Evolutionary conservation across 2,113 vertebrate genomes (phyloP).

Genomic region (Melanocharis versteri): DNA sequence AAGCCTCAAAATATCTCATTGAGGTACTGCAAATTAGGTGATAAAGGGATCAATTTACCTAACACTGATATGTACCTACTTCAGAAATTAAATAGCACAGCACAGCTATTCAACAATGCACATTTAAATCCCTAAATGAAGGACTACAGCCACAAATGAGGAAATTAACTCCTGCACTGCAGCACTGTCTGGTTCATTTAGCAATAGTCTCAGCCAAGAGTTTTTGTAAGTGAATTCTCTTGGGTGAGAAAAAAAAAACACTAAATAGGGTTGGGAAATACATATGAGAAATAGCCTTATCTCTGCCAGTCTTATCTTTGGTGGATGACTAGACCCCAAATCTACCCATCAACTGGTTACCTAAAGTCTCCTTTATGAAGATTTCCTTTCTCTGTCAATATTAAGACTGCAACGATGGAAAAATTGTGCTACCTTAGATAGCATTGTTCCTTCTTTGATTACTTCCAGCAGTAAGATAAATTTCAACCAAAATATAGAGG

Average conservation of each 20-base stretch:
- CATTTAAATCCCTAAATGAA: not conserved
- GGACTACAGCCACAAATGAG: not conserved
- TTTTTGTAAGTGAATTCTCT: not conserved
- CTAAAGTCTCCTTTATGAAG: not conserved
- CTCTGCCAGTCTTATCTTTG: not conserved
- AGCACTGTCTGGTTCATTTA: not conserved
- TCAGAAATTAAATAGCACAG: constrained; percentile 23
- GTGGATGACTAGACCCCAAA: not conserved
- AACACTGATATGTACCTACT: not conserved
- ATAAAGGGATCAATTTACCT: constrained; percentile 41
- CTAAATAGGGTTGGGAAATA: not conserved
- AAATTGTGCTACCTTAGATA: not conserved
- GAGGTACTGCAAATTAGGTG: constrained; percentile 40
- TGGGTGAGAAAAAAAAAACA: not conserved
- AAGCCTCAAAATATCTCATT: constrained; percentile 5
- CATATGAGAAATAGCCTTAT: not conserved
- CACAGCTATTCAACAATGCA: not conserved
- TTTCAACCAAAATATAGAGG: not conserved
- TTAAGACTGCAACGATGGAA: not conserved
- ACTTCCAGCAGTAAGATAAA: not conserved
- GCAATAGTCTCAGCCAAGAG: not conserved
- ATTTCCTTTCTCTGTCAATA: not conserved
- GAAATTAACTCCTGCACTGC: not conserved
- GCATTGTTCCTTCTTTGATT: not conserved
- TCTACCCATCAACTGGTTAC: not conserved